Conservation (phyloP, 2,888 invertebrate genomes). For the Tyria jacobaeae region DNA sequence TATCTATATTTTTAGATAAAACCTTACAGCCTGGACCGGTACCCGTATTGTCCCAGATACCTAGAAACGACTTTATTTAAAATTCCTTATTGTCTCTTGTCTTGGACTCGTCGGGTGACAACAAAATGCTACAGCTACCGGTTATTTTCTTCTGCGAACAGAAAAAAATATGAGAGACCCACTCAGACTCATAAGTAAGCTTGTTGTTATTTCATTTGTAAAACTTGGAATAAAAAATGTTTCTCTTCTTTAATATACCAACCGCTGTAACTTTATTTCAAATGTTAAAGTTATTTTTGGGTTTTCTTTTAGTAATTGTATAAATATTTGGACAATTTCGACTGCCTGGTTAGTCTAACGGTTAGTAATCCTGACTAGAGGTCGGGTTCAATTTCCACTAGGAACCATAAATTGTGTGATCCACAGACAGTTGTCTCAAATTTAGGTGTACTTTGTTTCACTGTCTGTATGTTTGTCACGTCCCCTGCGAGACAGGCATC, state of each 20-base stretch:
- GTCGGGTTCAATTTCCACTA: too few relatives aligned
- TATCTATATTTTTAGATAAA: not conserved
- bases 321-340: too few relatives aligned
- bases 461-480: too few relatives aligned
- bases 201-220: constrained; percentile 13
- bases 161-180: constrained; percentile 19
- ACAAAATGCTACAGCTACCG: not conserved
- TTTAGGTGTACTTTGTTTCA: too few relatives aligned
- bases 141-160: constrained; percentile 12
- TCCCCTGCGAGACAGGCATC: too few relatives aligned
- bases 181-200: constrained; percentile 13
- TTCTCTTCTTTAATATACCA: not conserved
- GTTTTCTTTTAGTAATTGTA: not conserved
- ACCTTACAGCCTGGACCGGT: not conserved
- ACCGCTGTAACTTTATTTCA: not conserved
- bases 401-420: too few relatives aligned
- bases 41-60: constrained; percentile 1
- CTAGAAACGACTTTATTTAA: constrained; percentile 10
- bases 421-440: too few relatives aligned
- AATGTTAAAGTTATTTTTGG: not conserved
- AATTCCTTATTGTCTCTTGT: constrained; percentile 14
- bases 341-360: too few relatives aligned
- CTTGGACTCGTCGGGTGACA: constrained; percentile 10
- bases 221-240: not conserved
- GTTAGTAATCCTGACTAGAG: too few relatives aligned